Percentiles rank a stretch among this genome's conserved stretches.
These are phyloP conservation scores for Brachyhypopomus occidentalis DNA, from an alignment of 2,113 vertebrate species.

Conservation along the genomic window DNA sequence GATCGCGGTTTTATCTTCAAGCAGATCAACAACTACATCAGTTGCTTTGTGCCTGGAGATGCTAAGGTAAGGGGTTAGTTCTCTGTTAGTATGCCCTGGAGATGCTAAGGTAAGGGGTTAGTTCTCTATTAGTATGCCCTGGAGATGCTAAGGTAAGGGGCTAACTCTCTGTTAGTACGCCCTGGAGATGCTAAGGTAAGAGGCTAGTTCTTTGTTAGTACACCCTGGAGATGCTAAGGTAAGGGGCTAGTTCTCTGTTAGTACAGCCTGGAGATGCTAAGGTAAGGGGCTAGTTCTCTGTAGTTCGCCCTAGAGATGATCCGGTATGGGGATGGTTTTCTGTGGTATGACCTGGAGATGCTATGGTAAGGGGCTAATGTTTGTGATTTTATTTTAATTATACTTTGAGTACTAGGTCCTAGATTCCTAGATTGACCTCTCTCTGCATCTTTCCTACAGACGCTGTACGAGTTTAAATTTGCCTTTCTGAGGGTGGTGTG, in stretches of 20 bases:
- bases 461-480: constrained; percentile 97
- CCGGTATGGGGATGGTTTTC: too few relatives aligned
- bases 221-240: constrained; percentile 51
- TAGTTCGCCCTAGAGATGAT: not conserved
- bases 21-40: constrained; percentile 97
- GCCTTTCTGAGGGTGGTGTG: constrained; percentile 95
- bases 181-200: too few relatives aligned
- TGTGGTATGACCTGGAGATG: too few relatives aligned
- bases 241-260: constrained; percentile 20
- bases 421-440: not conserved
- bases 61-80: constrained; percentile 80
- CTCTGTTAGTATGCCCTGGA: not conserved
- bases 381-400: not conserved
- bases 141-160: not conserved
- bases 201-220: too few relatives aligned
- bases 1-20: constrained; percentile 97
- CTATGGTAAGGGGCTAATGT: too few relatives aligned
- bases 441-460: constrained; percentile 74
- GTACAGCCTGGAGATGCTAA: not conserved
- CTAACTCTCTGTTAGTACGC: too few relatives aligned
- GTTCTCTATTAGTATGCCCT: not conserved
- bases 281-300: constrained; percentile 56
- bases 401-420: too few relatives aligned
- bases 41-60: constrained; percentile 93
- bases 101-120: constrained; percentile 56